Evolutionary conservation across 1,140 invertebrate genomes (phyloP).

Genomic region (Homalodisca vitripennis): DNA sequence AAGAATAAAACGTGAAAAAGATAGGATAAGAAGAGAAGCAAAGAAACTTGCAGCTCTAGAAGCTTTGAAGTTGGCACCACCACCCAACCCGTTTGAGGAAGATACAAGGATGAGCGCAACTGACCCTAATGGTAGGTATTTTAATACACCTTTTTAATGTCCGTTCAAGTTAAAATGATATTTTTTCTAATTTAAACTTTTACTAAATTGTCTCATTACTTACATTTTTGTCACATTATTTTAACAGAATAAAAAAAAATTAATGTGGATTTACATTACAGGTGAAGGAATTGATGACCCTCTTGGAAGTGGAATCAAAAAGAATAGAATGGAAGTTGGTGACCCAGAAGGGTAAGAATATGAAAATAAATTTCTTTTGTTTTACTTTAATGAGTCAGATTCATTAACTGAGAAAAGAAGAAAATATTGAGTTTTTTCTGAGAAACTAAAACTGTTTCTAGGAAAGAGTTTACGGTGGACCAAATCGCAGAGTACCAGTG

Average conservation of each 20-base stretch:
- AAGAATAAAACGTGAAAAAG: constrained; percentile 14
- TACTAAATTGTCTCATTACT: no score
- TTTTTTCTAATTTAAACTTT: no score
- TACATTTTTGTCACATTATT: no score
- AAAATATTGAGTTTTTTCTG: no score
- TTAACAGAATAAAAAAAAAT: no score
- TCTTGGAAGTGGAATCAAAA: constrained; percentile 55
- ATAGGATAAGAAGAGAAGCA: constrained; percentile 16
- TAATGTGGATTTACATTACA: no score
- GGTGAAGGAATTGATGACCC: constrained; percentile 1
- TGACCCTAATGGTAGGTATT: constrained; percentile 38
- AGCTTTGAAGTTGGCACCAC: constrained; percentile 26
- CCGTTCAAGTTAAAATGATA: no score
- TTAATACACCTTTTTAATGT: no score
- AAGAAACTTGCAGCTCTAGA: constrained; percentile 34
- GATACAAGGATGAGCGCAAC: constrained; percentile 86
- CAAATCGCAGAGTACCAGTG: constrained; percentile 94
- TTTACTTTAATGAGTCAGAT: no score
- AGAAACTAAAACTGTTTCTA: no score
- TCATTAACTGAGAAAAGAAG: no score
- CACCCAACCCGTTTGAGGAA: constrained; percentile 72
- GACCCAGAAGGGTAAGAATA: constrained; percentile 58
- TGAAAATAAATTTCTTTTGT: no score
- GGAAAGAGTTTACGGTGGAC: constrained; percentile 72
- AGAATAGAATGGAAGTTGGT: constrained; percentile 72